Conservation (phyloP, 2,113 vertebrate species). For the Calidris pygmaea region DNA sequence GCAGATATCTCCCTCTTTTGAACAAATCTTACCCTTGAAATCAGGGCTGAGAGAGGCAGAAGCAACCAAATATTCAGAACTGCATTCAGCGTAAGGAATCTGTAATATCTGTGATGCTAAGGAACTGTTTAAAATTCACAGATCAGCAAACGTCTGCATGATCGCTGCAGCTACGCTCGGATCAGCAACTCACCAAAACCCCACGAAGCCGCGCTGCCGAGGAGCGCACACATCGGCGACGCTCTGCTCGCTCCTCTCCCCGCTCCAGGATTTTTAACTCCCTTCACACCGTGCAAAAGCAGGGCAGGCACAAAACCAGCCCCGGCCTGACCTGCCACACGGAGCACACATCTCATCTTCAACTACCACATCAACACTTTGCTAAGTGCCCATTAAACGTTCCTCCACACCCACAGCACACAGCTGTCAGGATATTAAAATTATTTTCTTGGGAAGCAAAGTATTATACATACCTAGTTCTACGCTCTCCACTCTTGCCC, state of each 20-base stretch:
- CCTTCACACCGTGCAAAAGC: not conserved
- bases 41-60: not conserved
- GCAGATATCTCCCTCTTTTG: not conserved
- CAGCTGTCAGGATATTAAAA: not conserved
- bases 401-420: not conserved
- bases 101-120: not conserved
- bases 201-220: not conserved
- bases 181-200: not conserved
- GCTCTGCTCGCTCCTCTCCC: not conserved
- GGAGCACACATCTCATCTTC: rapidly evolving
- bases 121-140: not conserved
- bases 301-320: not conserved
- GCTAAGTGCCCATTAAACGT: not conserved
- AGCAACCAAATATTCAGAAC: not conserved
- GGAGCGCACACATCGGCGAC: rapidly evolving
- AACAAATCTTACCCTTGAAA: not conserved
- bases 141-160: not conserved
- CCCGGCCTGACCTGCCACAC: not conserved
- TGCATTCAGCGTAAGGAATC: not conserved
- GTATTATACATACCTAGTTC: not conserved
- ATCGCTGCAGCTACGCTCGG: not conserved
- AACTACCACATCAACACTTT: not conserved
- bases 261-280: not conserved
- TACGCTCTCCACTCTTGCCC: not conserved
- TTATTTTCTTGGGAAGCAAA: not conserved